Conservation (phyloP, 2,113 vertebrate species). For the Rhinogobius similis region DNA sequence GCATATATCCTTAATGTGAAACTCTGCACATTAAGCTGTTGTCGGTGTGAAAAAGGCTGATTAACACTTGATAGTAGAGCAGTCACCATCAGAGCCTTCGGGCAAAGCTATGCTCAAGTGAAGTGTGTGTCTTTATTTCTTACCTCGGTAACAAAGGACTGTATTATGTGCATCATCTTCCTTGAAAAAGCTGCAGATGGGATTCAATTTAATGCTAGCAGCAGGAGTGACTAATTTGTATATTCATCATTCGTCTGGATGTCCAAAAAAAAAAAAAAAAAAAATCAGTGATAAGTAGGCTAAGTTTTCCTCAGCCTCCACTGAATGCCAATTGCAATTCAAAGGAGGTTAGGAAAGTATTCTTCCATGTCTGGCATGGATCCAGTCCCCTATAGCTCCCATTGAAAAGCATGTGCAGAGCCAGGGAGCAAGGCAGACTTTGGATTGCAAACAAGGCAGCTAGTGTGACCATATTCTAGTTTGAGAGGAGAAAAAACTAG, state of each 20-base stretch:
- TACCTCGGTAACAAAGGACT: no score
- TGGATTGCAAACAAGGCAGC: conserved; percentile 1
- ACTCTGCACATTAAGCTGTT: neutral
- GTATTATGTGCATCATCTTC: no score
- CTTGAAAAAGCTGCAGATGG: neutral
- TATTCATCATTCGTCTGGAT: neutral
- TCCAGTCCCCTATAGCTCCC: neutral
- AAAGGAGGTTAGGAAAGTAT: conserved; percentile 27
- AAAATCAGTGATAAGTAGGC: conserved; percentile 8
- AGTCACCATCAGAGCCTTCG: neutral
- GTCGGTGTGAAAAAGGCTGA: neutral
- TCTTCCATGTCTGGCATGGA: conserved; percentile 20
- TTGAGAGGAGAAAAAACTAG: no score
- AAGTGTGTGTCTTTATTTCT: neutral
- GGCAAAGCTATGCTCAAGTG: no score
- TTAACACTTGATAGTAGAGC: neutral
- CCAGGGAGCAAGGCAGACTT: neutral
- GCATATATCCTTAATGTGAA: no score
- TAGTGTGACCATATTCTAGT: neutral
- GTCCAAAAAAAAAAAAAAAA: no score
- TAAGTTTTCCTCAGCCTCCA: conserved; percentile 26
- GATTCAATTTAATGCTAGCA: neutral
- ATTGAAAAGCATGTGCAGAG: neutral
- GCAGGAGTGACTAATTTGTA: conserved; percentile 1
- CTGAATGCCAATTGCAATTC: conserved; percentile 10